Conservation (phyloP, 2,888 invertebrate genomes). For the Papilio elwesi region DNA sequence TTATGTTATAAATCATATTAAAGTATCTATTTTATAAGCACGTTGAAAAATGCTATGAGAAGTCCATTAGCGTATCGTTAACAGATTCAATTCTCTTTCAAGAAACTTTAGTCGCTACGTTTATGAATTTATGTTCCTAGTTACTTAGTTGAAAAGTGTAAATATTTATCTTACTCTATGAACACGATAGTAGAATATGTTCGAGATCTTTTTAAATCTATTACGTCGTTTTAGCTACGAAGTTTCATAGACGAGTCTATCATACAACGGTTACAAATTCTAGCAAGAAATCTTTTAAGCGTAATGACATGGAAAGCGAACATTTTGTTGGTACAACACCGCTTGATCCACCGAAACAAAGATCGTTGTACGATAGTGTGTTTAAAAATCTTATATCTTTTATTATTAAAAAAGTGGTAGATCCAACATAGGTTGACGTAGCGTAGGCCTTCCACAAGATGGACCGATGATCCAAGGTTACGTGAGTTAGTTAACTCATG, state of each 20-base stretch:
- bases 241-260: too few relatives aligned
- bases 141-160: constrained; percentile 15
- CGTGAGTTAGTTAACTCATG: too few relatives aligned
- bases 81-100: constrained; percentile 29
- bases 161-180: neutral
- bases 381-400: neutral
- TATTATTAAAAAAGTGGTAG: too few relatives aligned
- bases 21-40: neutral
- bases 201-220: neutral
- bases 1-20: neutral
- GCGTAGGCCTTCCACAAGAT: too few relatives aligned
- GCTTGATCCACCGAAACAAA: neutral
- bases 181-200: neutral
- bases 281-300: too few relatives aligned
- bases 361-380: neutral
- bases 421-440: too few relatives aligned
- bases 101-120: constrained; percentile 15
- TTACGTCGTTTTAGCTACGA: too few relatives aligned
- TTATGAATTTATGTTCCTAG: constrained; percentile 27
- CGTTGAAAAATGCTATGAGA: constrained; percentile 24
- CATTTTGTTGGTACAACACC: neutral
- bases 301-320: neutral
- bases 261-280: too few relatives aligned
- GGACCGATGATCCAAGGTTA: too few relatives aligned
- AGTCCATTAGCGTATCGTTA: constrained; percentile 31